Base-by-base conservation (phyloP, 2,113 vertebrate species). In the Hiodon tergisus region DNA sequence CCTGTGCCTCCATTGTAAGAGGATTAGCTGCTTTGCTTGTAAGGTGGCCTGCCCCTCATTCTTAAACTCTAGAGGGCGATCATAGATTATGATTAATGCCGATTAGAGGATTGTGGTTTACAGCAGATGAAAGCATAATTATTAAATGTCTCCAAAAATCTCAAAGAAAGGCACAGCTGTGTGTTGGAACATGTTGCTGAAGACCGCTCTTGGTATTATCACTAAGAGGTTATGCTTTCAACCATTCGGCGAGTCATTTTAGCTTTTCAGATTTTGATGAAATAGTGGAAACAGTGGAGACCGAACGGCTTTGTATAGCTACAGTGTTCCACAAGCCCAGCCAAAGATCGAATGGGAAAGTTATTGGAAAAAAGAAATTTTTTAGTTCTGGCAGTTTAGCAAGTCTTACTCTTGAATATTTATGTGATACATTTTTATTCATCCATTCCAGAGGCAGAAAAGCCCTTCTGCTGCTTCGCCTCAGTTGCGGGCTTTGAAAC, bases 41-140 rank as follows among this genome's bases (percentile, higher is more conserved):
- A 78, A 77, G 73, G 79, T 83, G 79, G 78, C 74, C 79, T 81
- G 71, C 69, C 66, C 54, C 77, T 81, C 60, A 69, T 77, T 82
- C 69, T 78, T 76, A 76, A 69, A 57, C 72, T 78, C 53, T 81
- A 75, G 79, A 75, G 73, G 81, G 78, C 81, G 77, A 81, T 81
- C 73, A 80, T 71, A 76, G 76, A 80, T 62, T 77, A 76, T 75
- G 77, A 81, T 71, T 69, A 81, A 71, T 71, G 53, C 75, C 79
- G 82, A 85, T 86, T 81, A 83, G 76, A 70, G 83, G 84, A 84
- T 87, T 85, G 80, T 16, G 58, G 72, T 79, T 79, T 77, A 55
- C 60, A 57, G 67, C 62, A 78, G 75, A 81, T 80, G 70, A 86
- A 83, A 85, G 78, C 76, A 3, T 48, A 82, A 83, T 83, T 81